Percentiles rank a stretch among this genome's conserved stretches.
phyloP scores from a whole-genome alignment of 2,888 invertebrate genomes.

The Tenthredo notha region DNA sequence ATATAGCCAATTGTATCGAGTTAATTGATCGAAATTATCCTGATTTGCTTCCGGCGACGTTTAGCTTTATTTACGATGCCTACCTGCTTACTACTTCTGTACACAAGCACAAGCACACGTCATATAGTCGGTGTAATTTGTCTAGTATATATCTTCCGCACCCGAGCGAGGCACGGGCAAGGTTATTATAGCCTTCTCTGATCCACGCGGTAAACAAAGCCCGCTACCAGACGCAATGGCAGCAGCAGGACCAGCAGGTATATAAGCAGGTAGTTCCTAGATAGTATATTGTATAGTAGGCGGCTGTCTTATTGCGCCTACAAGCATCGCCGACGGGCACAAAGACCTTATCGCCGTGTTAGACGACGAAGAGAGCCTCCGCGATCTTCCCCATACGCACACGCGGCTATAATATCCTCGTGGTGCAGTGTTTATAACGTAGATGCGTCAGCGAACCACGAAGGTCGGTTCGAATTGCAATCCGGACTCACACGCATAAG shows the following conservation, averaged over 20 bases:
- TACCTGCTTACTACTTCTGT: not conserved
- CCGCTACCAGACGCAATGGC: not conserved
- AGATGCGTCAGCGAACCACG: slow-evolving; percentile 21
- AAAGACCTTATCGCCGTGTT: slow-evolving; percentile 13
- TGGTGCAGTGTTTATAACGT: not conserved
- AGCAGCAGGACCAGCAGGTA: not conserved
- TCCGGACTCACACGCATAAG: not conserved
- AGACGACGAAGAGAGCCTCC: not conserved
- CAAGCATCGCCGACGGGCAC: not conserved
- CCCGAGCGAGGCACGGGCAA: not conserved
- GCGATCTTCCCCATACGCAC: not conserved
- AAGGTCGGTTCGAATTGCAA: slow-evolving; percentile 17
- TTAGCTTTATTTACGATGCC: slow-evolving; percentile 14
- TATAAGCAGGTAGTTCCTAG: slow-evolving; percentile 19
- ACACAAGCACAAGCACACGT: not conserved
- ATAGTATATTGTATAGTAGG: not conserved
- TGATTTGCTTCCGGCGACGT: slow-evolving; percentile 21
- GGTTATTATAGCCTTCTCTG: slow-evolving; percentile 13
- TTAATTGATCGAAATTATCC: slow-evolving; percentile 16
- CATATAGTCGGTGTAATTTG: slow-evolving; percentile 2
- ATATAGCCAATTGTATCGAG: not conserved
- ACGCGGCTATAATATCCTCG: not conserved
- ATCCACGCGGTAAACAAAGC: slow-evolving; percentile 35
- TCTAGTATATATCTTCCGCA: not conserved
- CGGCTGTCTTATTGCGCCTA: not conserved